Evolutionary conservation across 1,140 invertebrate species (phyloP).

Genomic region (Antheraea pernyi): DNA sequence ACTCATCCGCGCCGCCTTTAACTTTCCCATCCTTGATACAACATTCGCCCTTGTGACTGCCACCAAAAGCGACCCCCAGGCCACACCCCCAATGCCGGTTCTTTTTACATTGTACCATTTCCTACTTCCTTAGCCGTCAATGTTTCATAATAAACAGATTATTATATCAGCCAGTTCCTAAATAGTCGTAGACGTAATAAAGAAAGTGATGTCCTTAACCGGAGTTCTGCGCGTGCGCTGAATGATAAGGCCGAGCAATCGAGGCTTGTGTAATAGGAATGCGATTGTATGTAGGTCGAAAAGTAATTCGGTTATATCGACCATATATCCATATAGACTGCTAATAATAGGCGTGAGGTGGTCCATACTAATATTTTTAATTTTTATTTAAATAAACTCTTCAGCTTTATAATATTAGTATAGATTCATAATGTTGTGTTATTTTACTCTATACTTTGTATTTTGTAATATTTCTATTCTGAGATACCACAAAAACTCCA

Average conservation of each 20-base stretch:
- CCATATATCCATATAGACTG: not conserved
- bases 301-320: not conserved
- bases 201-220: constrained; percentile 8
- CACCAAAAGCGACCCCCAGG: too few species aligned
- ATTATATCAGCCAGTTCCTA: constrained; percentile 11
- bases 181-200: constrained; percentile 1
- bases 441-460: too few species aligned
- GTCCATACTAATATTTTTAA: not conserved
- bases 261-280: not conserved
- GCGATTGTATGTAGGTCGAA: constrained; percentile 6
- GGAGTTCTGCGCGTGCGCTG: not conserved
- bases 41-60: too few species aligned
- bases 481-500: too few species aligned
- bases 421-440: too few species aligned
- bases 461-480: too few species aligned
- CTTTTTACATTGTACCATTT: too few species aligned
- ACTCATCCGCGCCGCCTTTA: too few species aligned
- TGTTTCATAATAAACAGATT: constrained; percentile 4
- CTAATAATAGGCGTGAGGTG: not conserved
- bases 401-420: too few species aligned
- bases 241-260: not conserved
- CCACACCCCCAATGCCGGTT: too few species aligned
- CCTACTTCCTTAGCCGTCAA: not conserved
- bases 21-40: too few species aligned
- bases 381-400: not conserved